Conservation (phyloP, 2,113 vertebrate genomes). For the Heterocephalus glaber region DNA sequence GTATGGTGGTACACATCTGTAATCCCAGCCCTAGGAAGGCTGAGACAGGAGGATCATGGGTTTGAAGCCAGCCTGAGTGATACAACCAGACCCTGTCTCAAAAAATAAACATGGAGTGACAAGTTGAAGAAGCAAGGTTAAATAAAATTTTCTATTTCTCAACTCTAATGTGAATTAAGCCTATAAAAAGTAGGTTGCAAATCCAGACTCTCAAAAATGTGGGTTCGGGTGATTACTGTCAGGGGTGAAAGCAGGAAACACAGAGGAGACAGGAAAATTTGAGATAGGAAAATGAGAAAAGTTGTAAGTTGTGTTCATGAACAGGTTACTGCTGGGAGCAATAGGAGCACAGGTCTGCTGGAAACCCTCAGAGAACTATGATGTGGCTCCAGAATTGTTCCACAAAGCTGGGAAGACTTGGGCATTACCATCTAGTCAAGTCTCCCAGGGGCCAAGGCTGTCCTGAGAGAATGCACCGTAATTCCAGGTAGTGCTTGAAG, state of each 20-base stretch:
- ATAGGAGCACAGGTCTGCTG: neutral
- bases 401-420: neutral
- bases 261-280: neutral
- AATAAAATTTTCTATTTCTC: neutral
- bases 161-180: neutral
- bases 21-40: neutral
- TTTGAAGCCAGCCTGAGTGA: neutral
- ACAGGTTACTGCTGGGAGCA: neutral
- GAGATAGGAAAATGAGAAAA: neutral
- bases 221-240: neutral
- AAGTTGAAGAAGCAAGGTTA: conserved; percentile 7
- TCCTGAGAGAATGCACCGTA: neutral
- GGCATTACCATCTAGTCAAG: neutral
- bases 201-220: neutral
- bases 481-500: neutral
- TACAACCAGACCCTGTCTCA: neutral
- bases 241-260: conserved; percentile 1
- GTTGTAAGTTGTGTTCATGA: neutral
- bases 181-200: neutral
- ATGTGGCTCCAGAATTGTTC: neutral
- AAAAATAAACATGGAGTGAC: neutral
- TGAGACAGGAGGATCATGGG: neutral
- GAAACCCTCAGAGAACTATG: neutral
- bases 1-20: neutral
- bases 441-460: neutral